Conservation (phyloP, 92 coral and sea anemone genomes). For the Anthopleura xanthogrammica region DNA sequence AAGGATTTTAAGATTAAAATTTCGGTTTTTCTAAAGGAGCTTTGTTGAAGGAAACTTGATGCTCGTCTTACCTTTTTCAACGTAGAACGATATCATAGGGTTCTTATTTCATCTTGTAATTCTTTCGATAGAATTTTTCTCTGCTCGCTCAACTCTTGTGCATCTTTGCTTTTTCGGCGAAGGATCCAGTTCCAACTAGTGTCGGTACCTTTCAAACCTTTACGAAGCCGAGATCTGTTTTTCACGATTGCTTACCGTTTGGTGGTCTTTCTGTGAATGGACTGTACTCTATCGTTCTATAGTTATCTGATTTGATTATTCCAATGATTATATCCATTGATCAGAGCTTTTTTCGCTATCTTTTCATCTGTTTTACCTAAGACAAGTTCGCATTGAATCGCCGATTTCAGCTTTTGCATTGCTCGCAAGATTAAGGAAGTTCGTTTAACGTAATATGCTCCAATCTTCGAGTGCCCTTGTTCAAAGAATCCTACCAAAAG, state of each 20-base stretch:
- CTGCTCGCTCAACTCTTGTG: too few relatives aligned
- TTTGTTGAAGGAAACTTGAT: too few relatives aligned
- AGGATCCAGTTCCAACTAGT: background rate
- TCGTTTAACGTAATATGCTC: background rate
- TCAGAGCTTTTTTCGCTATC: background rate
- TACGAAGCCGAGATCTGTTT: too few relatives aligned
- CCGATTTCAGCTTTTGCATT: background rate
- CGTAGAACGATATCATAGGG: too few relatives aligned
- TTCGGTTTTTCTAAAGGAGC: too few relatives aligned
- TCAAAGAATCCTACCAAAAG: background rate
- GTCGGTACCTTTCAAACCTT: background rate
- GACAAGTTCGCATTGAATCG: background rate
- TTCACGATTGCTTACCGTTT: background rate
- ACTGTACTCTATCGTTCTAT: background rate
- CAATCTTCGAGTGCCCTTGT: background rate
- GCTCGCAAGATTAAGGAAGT: background rate
- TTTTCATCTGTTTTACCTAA: background rate
- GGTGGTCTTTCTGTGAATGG: background rate
- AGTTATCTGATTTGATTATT: background rate
- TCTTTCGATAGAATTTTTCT: too few relatives aligned
- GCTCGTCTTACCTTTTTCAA: too few relatives aligned
- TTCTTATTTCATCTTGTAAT: too few relatives aligned
- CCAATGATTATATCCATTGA: background rate
- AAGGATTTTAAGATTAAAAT: too few relatives aligned
- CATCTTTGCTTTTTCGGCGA: too few relatives aligned